These are phyloP conservation scores for Cantharis flavilabris DNA, from an alignment of 2,888 invertebrate species.

Conservation along the genomic window DNA sequence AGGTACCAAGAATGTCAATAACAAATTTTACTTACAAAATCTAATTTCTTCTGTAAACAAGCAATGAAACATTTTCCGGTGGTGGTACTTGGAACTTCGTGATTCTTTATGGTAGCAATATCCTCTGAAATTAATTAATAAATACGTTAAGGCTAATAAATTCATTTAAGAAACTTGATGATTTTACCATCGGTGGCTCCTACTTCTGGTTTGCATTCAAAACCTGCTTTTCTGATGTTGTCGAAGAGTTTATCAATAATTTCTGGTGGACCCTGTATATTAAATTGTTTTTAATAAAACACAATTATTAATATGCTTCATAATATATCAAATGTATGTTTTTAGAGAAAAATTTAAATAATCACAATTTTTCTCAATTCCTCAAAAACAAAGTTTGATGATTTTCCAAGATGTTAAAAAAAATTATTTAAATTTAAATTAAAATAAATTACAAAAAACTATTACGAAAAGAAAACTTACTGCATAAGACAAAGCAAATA, in stretches of 20 bases:
- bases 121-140: neutral
- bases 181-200: conserved; percentile 1
- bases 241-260: neutral
- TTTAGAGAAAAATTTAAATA: too few species aligned
- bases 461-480: neutral
- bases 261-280: neutral
- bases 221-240: neutral
- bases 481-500: neutral
- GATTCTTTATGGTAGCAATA: neutral
- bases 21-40: neutral
- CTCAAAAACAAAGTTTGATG: too few species aligned
- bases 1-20: too few species aligned
- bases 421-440: too few species aligned
- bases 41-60: neutral
- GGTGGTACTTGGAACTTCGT: neutral
- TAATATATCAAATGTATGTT: too few species aligned
- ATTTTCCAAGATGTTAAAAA: too few species aligned
- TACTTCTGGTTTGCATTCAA: neutral
- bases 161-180: neutral
- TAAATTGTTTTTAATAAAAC: neutral
- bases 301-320: too few species aligned
- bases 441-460: neutral
- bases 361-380: too few species aligned
- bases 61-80: conserved; percentile 3
- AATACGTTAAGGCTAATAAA: neutral